Evolutionary conservation across 2,888 invertebrate species (phyloP), one percentile per base, ranked within the genome.

Genomic region (Dicyrtoma fusca): DNA sequence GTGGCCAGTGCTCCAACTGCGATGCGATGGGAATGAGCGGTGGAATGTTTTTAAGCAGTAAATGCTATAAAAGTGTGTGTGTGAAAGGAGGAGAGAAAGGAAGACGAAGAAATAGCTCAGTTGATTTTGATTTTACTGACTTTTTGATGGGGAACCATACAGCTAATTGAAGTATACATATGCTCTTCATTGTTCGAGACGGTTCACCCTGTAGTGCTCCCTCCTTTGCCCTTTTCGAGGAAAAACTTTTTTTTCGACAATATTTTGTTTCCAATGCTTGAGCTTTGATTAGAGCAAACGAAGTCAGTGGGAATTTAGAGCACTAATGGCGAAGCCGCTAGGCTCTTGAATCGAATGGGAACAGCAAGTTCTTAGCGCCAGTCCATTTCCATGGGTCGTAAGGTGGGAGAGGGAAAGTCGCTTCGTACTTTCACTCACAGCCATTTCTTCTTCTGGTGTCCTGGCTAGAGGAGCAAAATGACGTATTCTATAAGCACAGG

Each of bases 51-150:
- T 57, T 25, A 3, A 19, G n/a, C 25, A 8, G 4, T 57, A 25
- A 11, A 34, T 57, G 26, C 57, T 23, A 57, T 57, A 23, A 57
- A 34, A 49, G 49, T 49, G 49, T 49, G 49, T 49, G 49, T 49
- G 49, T 49, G 49, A 49, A 49, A 49, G 49, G 17, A 17, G 3
- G 49, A 49, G 13, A 17, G 49, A 49, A 17, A 49, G 49, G 11
- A 17, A 49, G 49, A 49, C 5, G 49, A 17, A 49, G 17, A 49
- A 17, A n/a, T 14, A 49, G 49, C 17, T 49, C n/a, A 49, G 49
- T 49, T 49, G 49, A 49, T 49, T 49, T 49, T 14, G 49, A 14
- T 49, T 49, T 49, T 49, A 17, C 49, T 49, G 34, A 34, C 34
- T 34, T 34, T 34, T n/a, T 34, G 4, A 34, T 34, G 34, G 4